These are phyloP conservation scores for Rhinoraja longicauda DNA, from an alignment of 2,797 vertebrate genomes.

Conservation along the genomic window DNA sequence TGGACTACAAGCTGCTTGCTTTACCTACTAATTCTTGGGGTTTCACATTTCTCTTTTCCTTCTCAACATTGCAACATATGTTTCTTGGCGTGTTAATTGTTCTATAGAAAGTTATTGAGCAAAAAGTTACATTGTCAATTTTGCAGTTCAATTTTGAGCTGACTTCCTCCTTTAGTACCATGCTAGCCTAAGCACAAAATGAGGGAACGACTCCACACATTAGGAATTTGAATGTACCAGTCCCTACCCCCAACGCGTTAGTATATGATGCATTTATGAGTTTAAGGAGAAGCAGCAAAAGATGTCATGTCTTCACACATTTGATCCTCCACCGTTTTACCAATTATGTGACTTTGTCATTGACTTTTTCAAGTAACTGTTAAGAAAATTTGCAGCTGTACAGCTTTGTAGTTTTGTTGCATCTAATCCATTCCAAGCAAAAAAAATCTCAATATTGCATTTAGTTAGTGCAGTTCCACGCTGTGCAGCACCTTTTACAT, in stretches of 20 bases:
- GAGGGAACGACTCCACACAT: not conserved
- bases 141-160: not conserved
- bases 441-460: not conserved
- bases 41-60: slow-evolving; percentile 28
- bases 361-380: not conserved
- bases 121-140: slow-evolving; percentile 27
- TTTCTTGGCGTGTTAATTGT: slow-evolving; percentile 19
- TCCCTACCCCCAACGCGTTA: not conserved
- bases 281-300: not conserved
- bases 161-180: not conserved
- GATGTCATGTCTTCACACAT: not conserved
- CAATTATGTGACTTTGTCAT: not conserved
- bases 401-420: not conserved
- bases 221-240: not conserved
- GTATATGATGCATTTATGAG: not conserved
- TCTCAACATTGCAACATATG: not conserved
- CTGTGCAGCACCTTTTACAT: not conserved
- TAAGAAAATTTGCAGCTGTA: not conserved
- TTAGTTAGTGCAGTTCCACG: not conserved
- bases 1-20: not conserved
- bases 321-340: slow-evolving; percentile 2
- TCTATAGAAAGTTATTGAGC: not conserved
- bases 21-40: not conserved
- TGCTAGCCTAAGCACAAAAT: not conserved
- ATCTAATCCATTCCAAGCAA: not conserved